These are phyloP conservation scores for Perithous albicinctus DNA, from an alignment of 2,888 invertebrate genomes.

Conservation along the genomic window DNA sequence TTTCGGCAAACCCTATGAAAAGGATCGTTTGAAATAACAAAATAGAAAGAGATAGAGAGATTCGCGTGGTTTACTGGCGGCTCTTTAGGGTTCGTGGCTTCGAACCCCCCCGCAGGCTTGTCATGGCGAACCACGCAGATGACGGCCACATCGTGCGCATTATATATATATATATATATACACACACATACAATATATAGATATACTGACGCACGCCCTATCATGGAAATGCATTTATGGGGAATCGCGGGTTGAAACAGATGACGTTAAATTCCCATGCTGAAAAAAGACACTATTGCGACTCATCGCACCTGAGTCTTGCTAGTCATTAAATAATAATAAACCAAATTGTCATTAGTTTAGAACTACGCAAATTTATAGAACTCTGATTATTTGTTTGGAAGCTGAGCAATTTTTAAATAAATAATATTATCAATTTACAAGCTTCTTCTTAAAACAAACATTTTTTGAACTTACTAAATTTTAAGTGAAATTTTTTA, in stretches of 20 bases:
- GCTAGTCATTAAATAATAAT: slow-evolving; percentile 21
- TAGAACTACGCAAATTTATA: too few species aligned
- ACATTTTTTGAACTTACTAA: too few species aligned
- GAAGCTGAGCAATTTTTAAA: too few species aligned
- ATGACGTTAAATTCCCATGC: slow-evolving; percentile 82
- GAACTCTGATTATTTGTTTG: too few species aligned
- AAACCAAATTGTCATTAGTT: background rate
- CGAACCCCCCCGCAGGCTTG: slow-evolving; percentile 62
- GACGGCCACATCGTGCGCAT: slow-evolving; percentile 20
- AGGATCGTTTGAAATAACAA: slow-evolving; percentile 70
- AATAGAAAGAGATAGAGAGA: slow-evolving; percentile 46
- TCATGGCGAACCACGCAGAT: slow-evolving; percentile 68
- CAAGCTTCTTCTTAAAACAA: too few species aligned
- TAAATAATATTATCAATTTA: too few species aligned
- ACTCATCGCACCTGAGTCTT: slow-evolving; percentile 71
- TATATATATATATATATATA: too few species aligned
- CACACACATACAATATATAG: too few species aligned
- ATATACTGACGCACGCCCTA: too few species aligned
- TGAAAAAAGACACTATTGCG: slow-evolving; percentile 64
- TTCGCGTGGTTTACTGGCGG: slow-evolving; percentile 64
- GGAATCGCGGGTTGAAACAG: slow-evolving; percentile 71
- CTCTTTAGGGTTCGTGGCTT: slow-evolving; percentile 45
- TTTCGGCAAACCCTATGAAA: slow-evolving; percentile 57
- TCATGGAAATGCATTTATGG: slow-evolving; percentile 66
- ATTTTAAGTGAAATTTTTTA: too few species aligned